Evolutionary conservation across 2,113 vertebrate genomes (phyloP).

Genomic region (Cephalopterus ornatus): DNA sequence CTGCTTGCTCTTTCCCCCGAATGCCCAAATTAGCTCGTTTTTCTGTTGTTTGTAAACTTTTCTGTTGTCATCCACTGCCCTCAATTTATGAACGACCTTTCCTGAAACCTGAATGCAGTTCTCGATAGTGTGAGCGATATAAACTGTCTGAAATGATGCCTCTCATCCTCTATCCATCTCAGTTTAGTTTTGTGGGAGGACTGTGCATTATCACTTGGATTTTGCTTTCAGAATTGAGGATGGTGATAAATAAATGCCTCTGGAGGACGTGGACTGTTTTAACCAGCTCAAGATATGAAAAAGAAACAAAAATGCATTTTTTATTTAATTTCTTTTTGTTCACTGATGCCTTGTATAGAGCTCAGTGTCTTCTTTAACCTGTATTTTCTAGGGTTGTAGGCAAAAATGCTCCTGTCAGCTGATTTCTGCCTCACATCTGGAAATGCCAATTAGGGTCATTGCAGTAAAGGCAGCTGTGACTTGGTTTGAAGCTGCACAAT

Average conservation of each 20-base stretch:
- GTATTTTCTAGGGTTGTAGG: background rate
- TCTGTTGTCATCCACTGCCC: background rate
- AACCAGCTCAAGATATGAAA: background rate
- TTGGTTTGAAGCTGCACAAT: background rate
- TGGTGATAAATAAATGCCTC: background rate
- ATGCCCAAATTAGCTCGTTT: background rate
- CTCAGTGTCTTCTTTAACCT: background rate
- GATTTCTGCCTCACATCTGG: background rate
- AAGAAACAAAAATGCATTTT: background rate
- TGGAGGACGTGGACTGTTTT: background rate
- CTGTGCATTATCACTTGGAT: background rate
- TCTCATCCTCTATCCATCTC: background rate
- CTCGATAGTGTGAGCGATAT: background rate
- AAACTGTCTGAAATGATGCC: background rate
- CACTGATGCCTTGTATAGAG: accelerated
- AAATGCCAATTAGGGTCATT: background rate
- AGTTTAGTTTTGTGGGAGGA: background rate
- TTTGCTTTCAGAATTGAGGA: background rate
- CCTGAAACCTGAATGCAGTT: background rate
- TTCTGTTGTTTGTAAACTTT: background rate
- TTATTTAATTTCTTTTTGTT: background rate
- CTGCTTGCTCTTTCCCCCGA: background rate
- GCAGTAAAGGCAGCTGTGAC: background rate
- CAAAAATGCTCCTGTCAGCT: background rate
- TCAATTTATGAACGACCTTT: constrained; percentile 21